Evolutionary conservation across 2,888 invertebrate species (phyloP).

Genomic region (Drosophila neotestacea): DNA sequence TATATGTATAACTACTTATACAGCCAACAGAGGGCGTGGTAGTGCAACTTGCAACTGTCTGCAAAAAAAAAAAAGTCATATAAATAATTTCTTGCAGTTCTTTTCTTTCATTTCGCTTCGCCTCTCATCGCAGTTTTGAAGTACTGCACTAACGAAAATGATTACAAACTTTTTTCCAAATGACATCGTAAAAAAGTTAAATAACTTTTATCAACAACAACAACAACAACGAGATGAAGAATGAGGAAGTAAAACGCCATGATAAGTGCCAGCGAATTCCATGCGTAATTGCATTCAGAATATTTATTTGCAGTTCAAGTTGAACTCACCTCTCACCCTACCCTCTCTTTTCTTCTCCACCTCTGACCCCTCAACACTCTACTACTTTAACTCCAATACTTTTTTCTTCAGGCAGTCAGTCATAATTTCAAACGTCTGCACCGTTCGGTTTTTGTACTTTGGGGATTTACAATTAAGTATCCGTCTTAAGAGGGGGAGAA

Average conservation of each 20-base stretch:
- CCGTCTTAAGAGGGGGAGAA: no score
- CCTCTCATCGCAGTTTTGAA: conserved; percentile 55
- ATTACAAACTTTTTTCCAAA: conserved; percentile 74
- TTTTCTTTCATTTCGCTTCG: conserved; percentile 23
- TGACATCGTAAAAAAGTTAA: conserved; percentile 79
- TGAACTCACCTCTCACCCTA: neutral
- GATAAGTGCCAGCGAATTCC: conserved; percentile 73
- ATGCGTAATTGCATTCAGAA: conserved; percentile 77
- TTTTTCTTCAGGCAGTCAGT: neutral
- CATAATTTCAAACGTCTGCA: conserved; percentile 7
- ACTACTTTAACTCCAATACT: neutral
- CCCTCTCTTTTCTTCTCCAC: neutral
- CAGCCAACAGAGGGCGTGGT: neutral
- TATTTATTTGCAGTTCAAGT: conserved; percentile 45
- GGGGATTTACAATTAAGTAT: neutral
- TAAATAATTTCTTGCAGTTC: conserved; percentile 66
- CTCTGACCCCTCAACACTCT: neutral
- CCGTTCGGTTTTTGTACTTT: neutral
- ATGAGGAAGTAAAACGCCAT: conserved; percentile 33
- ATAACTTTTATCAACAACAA: conserved; percentile 56
- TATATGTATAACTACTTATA: neutral
- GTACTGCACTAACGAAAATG: conserved; percentile 70
- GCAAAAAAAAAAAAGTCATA: conserved; percentile 49
- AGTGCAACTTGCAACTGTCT: conserved; percentile 49
- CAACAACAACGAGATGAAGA: conserved; percentile 34